Conservation (phyloP, 1,140 invertebrate species). For the Pentalonia nigronervosa region DNA sequence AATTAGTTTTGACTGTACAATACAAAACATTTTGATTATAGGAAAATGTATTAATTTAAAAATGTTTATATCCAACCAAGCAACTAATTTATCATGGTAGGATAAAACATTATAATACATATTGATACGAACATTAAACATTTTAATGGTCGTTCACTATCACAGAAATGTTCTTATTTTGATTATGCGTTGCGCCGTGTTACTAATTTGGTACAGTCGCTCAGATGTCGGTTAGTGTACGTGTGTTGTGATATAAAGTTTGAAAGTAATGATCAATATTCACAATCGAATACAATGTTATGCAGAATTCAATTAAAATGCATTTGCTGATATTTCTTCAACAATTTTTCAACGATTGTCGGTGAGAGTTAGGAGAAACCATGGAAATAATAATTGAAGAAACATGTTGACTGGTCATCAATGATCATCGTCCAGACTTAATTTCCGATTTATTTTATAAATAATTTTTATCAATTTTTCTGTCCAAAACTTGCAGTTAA, state of each 20-base stretch:
- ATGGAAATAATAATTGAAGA: too few species aligned
- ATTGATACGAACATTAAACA: neutral
- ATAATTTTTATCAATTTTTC: neutral
- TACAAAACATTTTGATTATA: neutral
- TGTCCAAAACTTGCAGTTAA: neutral
- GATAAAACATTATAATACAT: neutral
- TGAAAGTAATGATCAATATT: too few species aligned
- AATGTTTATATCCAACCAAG: neutral
- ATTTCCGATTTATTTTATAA: too few species aligned
- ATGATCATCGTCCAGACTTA: too few species aligned
- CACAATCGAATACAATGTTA: too few species aligned
- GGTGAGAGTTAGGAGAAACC: too few species aligned
- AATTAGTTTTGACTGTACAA: neutral
- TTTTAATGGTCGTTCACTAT: neutral
- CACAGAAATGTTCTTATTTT: neutral
- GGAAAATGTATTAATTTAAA: neutral
- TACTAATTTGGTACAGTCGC: neutral
- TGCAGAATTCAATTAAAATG: too few species aligned
- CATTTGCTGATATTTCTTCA: too few species aligned
- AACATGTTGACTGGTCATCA: too few species aligned
- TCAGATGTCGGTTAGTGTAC: neutral
- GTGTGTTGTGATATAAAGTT: too few species aligned
- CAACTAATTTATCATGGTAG: neutral
- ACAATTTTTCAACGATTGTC: too few species aligned
- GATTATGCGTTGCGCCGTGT: neutral